phyloP scores from a whole-genome alignment of 2,113 vertebrate genomes.

The Arenaria interpres region DNA sequence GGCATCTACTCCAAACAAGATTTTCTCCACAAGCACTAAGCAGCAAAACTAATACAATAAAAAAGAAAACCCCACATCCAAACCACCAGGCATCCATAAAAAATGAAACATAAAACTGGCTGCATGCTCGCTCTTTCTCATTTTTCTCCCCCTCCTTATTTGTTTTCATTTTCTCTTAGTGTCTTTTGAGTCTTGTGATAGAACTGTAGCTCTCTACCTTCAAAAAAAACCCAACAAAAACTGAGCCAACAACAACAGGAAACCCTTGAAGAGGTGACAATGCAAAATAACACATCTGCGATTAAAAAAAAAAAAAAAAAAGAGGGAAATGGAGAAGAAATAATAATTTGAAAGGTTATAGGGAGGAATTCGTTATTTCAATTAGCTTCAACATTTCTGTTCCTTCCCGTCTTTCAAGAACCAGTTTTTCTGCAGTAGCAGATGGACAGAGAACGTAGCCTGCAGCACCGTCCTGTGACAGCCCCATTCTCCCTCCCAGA shows the following conservation, averaged over 20 bases:
- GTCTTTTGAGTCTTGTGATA: conserved; percentile 31
- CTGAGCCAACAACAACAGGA: not conserved
- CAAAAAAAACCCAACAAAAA: not conserved
- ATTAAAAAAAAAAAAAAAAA: conserved; percentile 59
- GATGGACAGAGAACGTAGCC: conserved; percentile 83
- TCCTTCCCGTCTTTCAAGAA: conserved; percentile 57
- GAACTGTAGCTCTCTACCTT: conserved; percentile 14
- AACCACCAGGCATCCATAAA: conserved; percentile 60
- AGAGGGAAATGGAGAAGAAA: conserved; percentile 38
- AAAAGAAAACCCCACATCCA: conserved; percentile 29
- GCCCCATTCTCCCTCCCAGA: conserved; percentile 81
- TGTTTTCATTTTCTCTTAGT: conserved; percentile 59
- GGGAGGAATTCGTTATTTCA: conserved; percentile 50
- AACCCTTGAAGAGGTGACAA: conserved; percentile 31
- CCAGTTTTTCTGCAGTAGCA: conserved; percentile 72
- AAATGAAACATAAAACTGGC: conserved; percentile 45
- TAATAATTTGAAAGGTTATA: conserved; percentile 34
- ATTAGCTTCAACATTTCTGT: conserved; percentile 44
- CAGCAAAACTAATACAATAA: conserved; percentile 39
- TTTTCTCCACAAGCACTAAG: conserved; percentile 35
- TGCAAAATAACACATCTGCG: conserved; percentile 6
- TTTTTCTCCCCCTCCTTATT: conserved; percentile 35
- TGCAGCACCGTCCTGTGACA: conserved; percentile 81
- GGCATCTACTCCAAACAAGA: conserved; percentile 9
- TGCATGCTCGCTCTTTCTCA: not conserved